A percentile compares a stretch with the other conserved stretches of the same genome.
phyloP scores from a whole-genome alignment of 2,797 vertebrate genomes.

The Chaenodraco wilsoni region DNA sequence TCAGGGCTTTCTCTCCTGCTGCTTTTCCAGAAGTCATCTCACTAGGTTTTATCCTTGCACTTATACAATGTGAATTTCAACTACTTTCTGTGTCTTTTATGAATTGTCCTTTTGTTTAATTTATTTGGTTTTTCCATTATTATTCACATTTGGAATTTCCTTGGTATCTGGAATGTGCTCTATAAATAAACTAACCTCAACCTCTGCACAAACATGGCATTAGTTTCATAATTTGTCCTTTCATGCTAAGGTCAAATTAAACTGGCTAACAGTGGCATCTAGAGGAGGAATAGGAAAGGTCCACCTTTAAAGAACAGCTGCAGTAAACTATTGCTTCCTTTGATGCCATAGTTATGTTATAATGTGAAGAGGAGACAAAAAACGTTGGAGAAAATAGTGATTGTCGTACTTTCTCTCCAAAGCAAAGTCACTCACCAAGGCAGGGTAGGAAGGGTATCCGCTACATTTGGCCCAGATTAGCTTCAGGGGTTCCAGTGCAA shows the following conservation, averaged over 20 bases:
- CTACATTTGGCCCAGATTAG: constrained; percentile 99
- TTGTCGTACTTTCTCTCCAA: constrained; percentile 65
- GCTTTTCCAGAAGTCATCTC: too few species aligned
- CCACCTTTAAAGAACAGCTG: constrained; percentile 16
- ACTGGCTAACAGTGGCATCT: constrained; percentile 65
- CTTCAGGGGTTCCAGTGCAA: constrained; percentile 95
- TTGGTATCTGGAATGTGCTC: too few species aligned
- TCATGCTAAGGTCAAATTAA: constrained; percentile 44
- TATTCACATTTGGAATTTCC: too few species aligned
- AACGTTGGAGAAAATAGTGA: constrained; percentile 36
- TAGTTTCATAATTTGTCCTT: constrained; percentile 35
- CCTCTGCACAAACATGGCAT: not conserved
- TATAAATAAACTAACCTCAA: too few species aligned
- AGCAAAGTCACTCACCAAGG: constrained; percentile 91
- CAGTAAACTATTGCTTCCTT: not conserved
- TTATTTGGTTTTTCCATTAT: too few species aligned
- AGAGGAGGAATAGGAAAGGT: constrained; percentile 41
- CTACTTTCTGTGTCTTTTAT: too few species aligned
- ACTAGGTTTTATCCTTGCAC: too few species aligned
- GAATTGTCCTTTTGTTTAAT: too few species aligned
- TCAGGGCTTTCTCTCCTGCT: too few species aligned
- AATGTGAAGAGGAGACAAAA: constrained; percentile 31
- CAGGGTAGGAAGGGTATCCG: constrained; percentile 98
- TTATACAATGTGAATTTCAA: too few species aligned
- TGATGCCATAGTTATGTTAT: constrained; percentile 22